These are phyloP conservation scores for Dicyrtoma fusca DNA, from an alignment of 2,888 invertebrate species.

Conservation along the genomic window DNA sequence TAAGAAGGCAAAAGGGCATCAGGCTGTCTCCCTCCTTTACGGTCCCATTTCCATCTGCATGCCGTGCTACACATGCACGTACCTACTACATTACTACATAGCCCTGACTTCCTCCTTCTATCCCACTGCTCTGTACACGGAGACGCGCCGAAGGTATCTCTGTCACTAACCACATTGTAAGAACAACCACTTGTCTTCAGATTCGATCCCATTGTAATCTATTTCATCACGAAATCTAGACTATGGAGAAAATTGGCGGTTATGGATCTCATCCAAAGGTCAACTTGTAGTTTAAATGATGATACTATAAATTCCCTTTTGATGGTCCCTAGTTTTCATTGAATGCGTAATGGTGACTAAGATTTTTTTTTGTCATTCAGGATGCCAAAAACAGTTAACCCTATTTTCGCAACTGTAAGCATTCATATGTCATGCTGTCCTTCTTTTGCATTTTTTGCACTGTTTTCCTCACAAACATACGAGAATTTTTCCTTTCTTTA, in stretches of 20 bases:
- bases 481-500: neutral
- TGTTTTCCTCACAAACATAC: constrained; percentile 1
- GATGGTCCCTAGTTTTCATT: neutral
- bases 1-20: neutral
- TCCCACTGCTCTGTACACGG: neutral
- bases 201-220: constrained; percentile 13
- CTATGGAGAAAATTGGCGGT: neutral
- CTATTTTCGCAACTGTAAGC: constrained; percentile 23
- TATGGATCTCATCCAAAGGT: constrained; percentile 21
- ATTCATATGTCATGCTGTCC: constrained; percentile 17
- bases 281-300: constrained; percentile 22
- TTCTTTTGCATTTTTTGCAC: constrained; percentile 5
- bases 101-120: neutral
- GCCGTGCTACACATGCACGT: neutral
- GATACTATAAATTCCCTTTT: constrained; percentile 17
- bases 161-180: neutral
- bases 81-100: too few relatives aligned
- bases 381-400: constrained; percentile 23
- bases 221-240: constrained; percentile 7
- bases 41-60: neutral
- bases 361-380: constrained; percentile 4
- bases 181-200: constrained; percentile 11
- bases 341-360: constrained; percentile 18
- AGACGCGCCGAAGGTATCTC: neutral
- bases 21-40: neutral